Percentiles rank a stretch among this genome's conserved stretches.
These are phyloP conservation scores for Ovibos moschatus DNA, from an alignment of 2,113 vertebrate genomes.

Conservation along the genomic window DNA sequence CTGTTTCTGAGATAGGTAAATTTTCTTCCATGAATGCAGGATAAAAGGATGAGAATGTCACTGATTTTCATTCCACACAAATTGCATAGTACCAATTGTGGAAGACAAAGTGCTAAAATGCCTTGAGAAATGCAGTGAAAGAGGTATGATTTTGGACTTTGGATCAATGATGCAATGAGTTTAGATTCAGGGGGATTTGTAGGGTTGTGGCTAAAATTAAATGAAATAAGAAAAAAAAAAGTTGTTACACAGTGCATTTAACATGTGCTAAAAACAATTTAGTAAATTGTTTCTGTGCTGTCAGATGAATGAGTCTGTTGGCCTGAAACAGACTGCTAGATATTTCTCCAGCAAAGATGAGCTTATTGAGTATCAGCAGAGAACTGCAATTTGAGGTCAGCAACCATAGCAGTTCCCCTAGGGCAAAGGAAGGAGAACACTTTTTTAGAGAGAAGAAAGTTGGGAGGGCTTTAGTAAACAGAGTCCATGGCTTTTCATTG, in stretches of 20 bases:
- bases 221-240: background rate
- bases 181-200: background rate
- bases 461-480: background rate
- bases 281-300: background rate
- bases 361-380: background rate
- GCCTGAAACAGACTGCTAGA: background rate
- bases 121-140: background rate
- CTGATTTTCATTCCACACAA: background rate
- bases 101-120: background rate
- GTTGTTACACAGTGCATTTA: background rate
- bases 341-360: background rate
- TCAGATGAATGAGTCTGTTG: background rate
- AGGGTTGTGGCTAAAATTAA: background rate
- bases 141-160: background rate
- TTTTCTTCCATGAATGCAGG: background rate
- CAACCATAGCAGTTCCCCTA: background rate
- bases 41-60: background rate
- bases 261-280: background rate
- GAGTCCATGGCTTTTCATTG: background rate
- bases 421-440: background rate
- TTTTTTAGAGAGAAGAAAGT: background rate
- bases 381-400: background rate
- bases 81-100: background rate
- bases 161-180: background rate
- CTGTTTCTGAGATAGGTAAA: background rate